These are phyloP conservation scores for Epinephelus cyanopodus DNA, from an alignment of 2,113 vertebrate species.

Conservation along the genomic window DNA sequence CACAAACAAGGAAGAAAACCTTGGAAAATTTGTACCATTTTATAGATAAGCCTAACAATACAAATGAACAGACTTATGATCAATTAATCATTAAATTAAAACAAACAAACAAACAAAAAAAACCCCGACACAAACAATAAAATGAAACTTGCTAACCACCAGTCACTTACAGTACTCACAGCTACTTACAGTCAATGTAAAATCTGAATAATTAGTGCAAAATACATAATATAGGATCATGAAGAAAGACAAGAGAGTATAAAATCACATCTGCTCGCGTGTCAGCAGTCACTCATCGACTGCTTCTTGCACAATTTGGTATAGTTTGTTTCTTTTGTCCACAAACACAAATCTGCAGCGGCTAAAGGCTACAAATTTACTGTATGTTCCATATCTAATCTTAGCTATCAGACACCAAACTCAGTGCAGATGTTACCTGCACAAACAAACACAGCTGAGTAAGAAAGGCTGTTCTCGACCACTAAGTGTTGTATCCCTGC, in stretches of 20 bases:
- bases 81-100: too few species aligned
- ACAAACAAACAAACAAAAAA: too few species aligned
- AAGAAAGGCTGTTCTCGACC: constrained; percentile 69
- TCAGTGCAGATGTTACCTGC: constrained; percentile 72
- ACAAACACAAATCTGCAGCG: constrained; percentile 42
- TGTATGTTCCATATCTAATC: constrained; percentile 56
- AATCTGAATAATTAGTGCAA: too few species aligned
- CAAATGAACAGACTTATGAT: too few species aligned
- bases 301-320: constrained; percentile 10
- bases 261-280: neutral
- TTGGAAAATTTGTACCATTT: too few species aligned
- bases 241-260: neutral
- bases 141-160: too few species aligned
- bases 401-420: constrained; percentile 52
- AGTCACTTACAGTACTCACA: too few species aligned
- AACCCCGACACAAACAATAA: too few species aligned
- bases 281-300: constrained; percentile 11
- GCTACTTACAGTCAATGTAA: too few species aligned
- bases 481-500: constrained; percentile 77
- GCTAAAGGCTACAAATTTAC: constrained; percentile 61
- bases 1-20: too few species aligned
- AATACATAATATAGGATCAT: too few species aligned
- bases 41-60: too few species aligned
- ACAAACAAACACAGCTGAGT: constrained; percentile 78
- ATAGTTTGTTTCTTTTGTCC: constrained; percentile 25